Conservation (phyloP, 2,113 vertebrate genomes). For the Passer montanus region DNA sequence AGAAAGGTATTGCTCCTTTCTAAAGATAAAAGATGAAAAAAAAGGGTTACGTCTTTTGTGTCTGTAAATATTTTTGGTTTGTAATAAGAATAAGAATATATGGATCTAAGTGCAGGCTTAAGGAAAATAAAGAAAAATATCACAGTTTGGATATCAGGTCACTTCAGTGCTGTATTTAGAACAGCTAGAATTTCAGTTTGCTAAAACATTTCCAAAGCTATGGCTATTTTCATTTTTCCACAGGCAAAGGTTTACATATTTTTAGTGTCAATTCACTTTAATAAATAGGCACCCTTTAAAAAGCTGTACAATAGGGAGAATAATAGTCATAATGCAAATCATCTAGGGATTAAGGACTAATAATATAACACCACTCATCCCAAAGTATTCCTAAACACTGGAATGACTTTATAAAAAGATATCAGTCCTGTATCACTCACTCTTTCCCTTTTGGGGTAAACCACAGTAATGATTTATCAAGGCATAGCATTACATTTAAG, state of each 20-base stretch:
- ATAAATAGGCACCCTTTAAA: constrained; percentile 11
- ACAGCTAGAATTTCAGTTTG: constrained; percentile 42
- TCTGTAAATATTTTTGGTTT: background rate
- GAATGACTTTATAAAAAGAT: constrained; percentile 48
- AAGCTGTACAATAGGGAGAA: background rate
- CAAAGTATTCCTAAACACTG: constrained; percentile 38
- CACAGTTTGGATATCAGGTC: background rate
- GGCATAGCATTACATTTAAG: constrained; percentile 35
- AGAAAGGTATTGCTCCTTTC: background rate
- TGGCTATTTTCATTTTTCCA: constrained; percentile 36
- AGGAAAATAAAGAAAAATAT: background rate
- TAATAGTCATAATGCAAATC: constrained; percentile 36
- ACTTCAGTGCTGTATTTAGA: constrained; percentile 23
- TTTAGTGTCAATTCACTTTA: constrained; percentile 37
- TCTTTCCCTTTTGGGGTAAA: constrained; percentile 38
- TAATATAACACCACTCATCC: constrained; percentile 41
- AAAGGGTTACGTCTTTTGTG: background rate
- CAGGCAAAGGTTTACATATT: constrained; percentile 9
- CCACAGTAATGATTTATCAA: constrained; percentile 51
- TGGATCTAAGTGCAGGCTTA: background rate
- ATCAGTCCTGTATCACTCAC: constrained; percentile 34
- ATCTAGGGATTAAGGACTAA: constrained; percentile 37
- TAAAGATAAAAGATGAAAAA: background rate
- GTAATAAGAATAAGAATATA: background rate
- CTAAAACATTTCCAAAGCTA: constrained; percentile 42